phyloP scores from a whole-genome alignment of 2,113 vertebrate species.

The Takifugu bimaculatus region DNA sequence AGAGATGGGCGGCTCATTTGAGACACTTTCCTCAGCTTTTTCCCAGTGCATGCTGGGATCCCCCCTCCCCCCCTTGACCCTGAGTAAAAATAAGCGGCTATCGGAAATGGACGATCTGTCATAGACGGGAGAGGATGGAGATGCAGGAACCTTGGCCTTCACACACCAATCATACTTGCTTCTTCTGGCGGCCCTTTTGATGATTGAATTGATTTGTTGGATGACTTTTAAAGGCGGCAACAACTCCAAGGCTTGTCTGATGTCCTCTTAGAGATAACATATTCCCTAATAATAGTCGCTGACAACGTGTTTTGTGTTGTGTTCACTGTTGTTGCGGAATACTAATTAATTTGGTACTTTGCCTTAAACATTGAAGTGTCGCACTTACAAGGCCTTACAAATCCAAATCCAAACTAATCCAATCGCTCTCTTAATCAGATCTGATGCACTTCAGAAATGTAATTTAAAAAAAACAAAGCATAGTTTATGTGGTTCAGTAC shows the following conservation, averaged over 20 bases:
- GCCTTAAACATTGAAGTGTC: no score
- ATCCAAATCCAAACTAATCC: no score
- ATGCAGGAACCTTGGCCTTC: slow-evolving; percentile 44
- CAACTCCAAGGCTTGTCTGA: slow-evolving; percentile 15
- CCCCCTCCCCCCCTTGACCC: slow-evolving; percentile 16
- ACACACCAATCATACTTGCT: slow-evolving; percentile 29
- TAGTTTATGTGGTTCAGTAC: no score
- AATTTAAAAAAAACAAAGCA: no score
- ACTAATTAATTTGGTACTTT: neutral
- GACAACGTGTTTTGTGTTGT: neutral
- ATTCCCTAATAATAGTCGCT: neutral
- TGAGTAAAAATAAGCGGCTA: slow-evolving; percentile 31
- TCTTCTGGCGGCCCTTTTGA: slow-evolving; percentile 26
- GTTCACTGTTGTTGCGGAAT: neutral
- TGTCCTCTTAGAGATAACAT: slow-evolving; percentile 8
- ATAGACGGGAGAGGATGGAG: slow-evolving; percentile 21
- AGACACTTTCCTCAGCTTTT: slow-evolving; percentile 6
- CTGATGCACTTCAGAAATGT: no score
- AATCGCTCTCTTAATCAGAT: no score
- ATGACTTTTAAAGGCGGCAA: slow-evolving; percentile 14
- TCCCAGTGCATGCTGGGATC: slow-evolving; percentile 18
- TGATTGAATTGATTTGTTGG: slow-evolving; percentile 37
- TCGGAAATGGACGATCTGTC: slow-evolving; percentile 35
- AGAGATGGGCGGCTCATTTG: neutral
- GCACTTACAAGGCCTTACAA: no score